Conservation (phyloP, 2,888 invertebrate genomes). For the Athalia cordata region DNA sequence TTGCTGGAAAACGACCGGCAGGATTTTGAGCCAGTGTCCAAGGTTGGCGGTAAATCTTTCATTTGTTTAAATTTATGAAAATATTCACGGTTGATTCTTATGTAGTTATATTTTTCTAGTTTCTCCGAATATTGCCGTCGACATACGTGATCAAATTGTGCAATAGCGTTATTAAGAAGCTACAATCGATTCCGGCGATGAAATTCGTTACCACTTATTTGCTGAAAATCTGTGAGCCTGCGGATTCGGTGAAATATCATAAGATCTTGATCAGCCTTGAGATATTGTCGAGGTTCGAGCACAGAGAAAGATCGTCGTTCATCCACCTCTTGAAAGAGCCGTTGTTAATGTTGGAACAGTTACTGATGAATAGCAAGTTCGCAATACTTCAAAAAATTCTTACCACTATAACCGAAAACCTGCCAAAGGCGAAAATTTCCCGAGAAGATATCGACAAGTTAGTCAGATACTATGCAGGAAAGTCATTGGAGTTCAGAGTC, state of each 20-base stretch:
- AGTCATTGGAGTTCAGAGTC: constrained; percentile 84
- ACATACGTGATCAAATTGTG: constrained; percentile 79
- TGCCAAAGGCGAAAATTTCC: constrained; percentile 72
- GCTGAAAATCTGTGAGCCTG: constrained; percentile 72
- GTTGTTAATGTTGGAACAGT: constrained; percentile 86
- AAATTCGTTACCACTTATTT: constrained; percentile 81
- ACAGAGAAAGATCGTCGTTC: constrained; percentile 77
- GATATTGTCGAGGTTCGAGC: constrained; percentile 79
- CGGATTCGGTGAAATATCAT: constrained; percentile 76
- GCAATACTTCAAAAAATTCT: constrained; percentile 80
- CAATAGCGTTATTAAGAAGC: constrained; percentile 78
- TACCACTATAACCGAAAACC: constrained; percentile 75
- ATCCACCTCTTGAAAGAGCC: constrained; percentile 83
- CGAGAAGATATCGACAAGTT: constrained; percentile 82
- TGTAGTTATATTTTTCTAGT: constrained; percentile 71
- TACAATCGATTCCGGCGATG: constrained; percentile 79
- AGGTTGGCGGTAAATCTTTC: constrained; percentile 55
- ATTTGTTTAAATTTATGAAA: neutral
- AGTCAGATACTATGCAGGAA: constrained; percentile 85
- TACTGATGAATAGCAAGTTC: constrained; percentile 90
- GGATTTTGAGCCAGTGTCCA: constrained; percentile 64
- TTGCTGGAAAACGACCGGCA: constrained; percentile 75
- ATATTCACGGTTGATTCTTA: constrained; percentile 70
- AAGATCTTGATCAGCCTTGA: constrained; percentile 82
- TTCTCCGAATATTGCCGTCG: constrained; percentile 78